phyloP scores from a whole-genome alignment of 2,797 vertebrate species.

The Acropternis orthonyx region DNA sequence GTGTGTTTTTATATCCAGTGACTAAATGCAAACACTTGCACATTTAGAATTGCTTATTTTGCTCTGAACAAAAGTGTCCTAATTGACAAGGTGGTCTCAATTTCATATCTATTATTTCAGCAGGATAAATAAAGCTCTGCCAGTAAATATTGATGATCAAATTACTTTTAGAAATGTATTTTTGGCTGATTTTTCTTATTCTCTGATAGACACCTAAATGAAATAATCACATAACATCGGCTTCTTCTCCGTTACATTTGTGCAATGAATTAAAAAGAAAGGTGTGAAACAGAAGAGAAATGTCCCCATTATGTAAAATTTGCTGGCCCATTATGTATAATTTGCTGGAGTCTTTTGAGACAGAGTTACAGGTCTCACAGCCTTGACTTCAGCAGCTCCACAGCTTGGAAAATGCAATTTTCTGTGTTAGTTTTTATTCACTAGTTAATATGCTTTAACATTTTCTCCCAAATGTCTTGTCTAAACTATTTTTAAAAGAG shows the following conservation, averaged over 20 bases:
- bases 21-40: neutral
- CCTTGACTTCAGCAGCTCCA: neutral
- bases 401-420: neutral
- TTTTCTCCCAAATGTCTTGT: slow-evolving; percentile 30
- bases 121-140: neutral
- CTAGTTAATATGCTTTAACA: slow-evolving; percentile 23
- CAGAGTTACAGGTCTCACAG: slow-evolving; percentile 10
- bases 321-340: slow-evolving; percentile 26
- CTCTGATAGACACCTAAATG: slow-evolving; percentile 14
- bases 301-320: slow-evolving; percentile 24
- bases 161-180: neutral
- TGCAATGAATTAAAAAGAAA: neutral
- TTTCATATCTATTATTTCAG: neutral
- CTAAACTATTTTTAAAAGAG: slow-evolving; percentile 52
- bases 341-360: slow-evolving; percentile 31
- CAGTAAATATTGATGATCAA: slow-evolving; percentile 17
- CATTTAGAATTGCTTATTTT: neutral
- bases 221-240: neutral
- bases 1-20: neutral
- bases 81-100: neutral
- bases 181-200: neutral
- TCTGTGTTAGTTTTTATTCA: slow-evolving; percentile 21
- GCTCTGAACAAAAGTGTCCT: neutral
- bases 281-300: slow-evolving; percentile 32
- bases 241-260: slow-evolving; percentile 10